These are phyloP conservation scores for Agapetus fuscipes DNA, from an alignment of 2,888 invertebrate species.

Conservation along the genomic window DNA sequence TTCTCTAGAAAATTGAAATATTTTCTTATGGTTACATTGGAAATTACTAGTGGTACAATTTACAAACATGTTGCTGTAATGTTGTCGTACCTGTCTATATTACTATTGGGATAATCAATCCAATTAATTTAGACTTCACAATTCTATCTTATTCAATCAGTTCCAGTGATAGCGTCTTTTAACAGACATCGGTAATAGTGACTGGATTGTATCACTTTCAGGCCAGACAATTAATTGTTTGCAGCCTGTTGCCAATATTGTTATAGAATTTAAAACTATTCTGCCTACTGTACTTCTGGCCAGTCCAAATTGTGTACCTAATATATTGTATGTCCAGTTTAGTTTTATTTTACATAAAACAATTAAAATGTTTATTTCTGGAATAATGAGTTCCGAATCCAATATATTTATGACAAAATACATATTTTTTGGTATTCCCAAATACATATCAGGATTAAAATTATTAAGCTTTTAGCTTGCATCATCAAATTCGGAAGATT, in stretches of 20 bases:
- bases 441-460: too few species aligned
- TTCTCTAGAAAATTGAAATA: too few species aligned
- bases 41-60: too few species aligned
- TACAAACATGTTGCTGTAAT: too few species aligned
- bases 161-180: background rate
- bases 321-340: conserved; percentile 2
- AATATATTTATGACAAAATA: background rate
- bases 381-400: background rate
- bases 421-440: conserved; percentile 2
- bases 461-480: too few species aligned
- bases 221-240: conserved; percentile 1
- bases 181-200: background rate
- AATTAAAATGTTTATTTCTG: conserved; percentile 3
- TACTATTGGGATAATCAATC: too few species aligned
- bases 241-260: conserved; percentile 1
- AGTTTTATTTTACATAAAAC: conserved; percentile 2
- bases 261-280: conserved; percentile 1
- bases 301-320: conserved; percentile 1
- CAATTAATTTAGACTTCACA: too few species aligned
- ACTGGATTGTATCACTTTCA: conserved; percentile 2
- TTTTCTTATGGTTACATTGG: too few species aligned
- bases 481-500: too few species aligned
- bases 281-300: background rate
- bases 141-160: too few species aligned
- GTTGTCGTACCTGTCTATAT: too few species aligned